A percentile compares a stretch with the other conserved stretches of the same genome.
These are phyloP conservation scores for Nebria brevicollis DNA, from an alignment of 2,888 invertebrate species.

Conservation along the genomic window DNA sequence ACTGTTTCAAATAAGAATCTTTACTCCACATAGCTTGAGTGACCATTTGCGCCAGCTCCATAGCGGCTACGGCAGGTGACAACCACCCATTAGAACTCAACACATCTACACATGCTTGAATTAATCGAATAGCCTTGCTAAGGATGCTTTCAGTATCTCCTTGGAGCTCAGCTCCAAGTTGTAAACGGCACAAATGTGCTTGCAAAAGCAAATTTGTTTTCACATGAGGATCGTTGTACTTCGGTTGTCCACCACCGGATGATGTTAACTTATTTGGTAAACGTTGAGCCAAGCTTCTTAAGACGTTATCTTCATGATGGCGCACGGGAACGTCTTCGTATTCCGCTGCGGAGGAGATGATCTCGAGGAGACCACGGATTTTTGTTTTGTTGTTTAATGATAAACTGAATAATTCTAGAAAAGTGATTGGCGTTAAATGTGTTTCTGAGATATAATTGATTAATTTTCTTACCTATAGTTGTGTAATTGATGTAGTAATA, in stretches of 20 bases:
- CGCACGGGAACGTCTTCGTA: conserved; percentile 94
- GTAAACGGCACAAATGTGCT: conserved; percentile 93
- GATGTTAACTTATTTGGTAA: conserved; percentile 72
- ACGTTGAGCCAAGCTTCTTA: conserved; percentile 69
- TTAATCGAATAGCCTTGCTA: conserved; percentile 84
- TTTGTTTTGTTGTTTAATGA: conserved; percentile 98
- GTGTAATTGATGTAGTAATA: conserved; percentile 99
- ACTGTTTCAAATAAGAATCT: conserved; percentile 95
- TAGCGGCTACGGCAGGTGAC: conserved; percentile 97
- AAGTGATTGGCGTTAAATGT: conserved; percentile 2
- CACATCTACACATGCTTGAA: conserved; percentile 96
- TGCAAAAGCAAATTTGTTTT: conserved; percentile 96
- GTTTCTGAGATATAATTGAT: background rate
- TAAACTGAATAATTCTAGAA: conserved; percentile 94
- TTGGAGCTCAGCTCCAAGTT: conserved; percentile 95
- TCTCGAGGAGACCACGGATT: conserved; percentile 95
- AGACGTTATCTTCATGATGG: conserved; percentile 92
- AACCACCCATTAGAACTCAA: conserved; percentile 97
- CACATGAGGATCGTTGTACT: conserved; percentile 95
- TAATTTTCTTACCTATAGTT: conserved; percentile 80
- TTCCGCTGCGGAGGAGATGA: conserved; percentile 97
- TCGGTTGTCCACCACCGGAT: conserved; percentile 71
- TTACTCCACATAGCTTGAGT: conserved; percentile 99
- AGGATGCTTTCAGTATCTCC: conserved; percentile 94
- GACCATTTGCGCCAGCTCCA: conserved; percentile 99